phyloP scores from a whole-genome alignment of 2,113 vertebrate genomes.

The Muntiacus muntjak region DNA sequence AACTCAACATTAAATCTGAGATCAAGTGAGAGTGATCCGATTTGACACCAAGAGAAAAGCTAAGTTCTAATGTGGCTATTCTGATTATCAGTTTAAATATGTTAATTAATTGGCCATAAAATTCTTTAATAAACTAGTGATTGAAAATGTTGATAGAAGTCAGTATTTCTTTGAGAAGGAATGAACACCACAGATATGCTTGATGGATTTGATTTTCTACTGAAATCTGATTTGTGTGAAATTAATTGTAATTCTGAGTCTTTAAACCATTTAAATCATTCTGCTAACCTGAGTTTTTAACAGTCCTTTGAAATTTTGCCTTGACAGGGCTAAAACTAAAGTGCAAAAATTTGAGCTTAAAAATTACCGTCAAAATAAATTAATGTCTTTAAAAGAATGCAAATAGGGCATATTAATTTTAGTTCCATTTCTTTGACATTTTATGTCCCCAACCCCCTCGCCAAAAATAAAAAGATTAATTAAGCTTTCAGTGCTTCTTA shows the following conservation, averaged over 20 bases:
- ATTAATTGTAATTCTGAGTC: neutral
- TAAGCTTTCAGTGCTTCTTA: neutral
- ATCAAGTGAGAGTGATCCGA: neutral
- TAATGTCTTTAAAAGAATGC: neutral
- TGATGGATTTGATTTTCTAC: neutral
- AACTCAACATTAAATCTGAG: neutral
- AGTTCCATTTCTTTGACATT: neutral
- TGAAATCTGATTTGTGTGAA: neutral
- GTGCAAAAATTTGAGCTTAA: neutral
- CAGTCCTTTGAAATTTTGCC: neutral
- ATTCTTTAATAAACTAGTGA: neutral
- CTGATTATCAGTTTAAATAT: neutral
- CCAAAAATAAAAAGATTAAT: conserved; percentile 16
- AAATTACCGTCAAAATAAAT: conserved; percentile 32
- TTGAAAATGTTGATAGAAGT: neutral
- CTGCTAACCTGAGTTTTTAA: neutral
- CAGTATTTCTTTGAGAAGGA: neutral
- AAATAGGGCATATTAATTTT: neutral
- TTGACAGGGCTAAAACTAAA: neutral
- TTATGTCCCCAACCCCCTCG: neutral
- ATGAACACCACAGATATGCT: neutral
- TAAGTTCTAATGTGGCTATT: neutral
- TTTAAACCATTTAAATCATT: neutral
- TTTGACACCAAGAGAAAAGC: neutral
- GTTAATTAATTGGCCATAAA: neutral